Conservation (phyloP, 2,113 vertebrate species). For the Oncorhynchus masou region DNA sequence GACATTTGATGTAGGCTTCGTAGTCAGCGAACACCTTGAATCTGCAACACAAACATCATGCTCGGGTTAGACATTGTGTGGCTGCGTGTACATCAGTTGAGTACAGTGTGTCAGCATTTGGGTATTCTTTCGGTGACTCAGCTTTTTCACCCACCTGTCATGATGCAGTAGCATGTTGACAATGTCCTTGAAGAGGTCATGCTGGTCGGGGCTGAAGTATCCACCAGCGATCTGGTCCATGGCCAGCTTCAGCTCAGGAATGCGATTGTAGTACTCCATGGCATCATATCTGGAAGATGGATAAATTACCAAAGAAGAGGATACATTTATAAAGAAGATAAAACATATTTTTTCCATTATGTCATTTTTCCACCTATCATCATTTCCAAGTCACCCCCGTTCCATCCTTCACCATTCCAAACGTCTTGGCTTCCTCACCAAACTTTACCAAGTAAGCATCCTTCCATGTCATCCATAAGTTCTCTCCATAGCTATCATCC, state of each 20-base stretch:
- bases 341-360: too few relatives aligned
- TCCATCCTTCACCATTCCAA: too few relatives aligned
- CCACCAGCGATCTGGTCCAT: slow-evolving; percentile 87
- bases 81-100: too few relatives aligned
- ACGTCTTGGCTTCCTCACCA: too few relatives aligned
- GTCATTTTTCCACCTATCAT: not conserved
- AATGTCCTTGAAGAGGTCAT: slow-evolving; percentile 88
- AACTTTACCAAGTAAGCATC: too few relatives aligned
- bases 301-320: not conserved
- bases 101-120: not conserved
- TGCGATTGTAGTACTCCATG: slow-evolving; percentile 80
- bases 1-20: slow-evolving; percentile 86
- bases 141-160: slow-evolving; percentile 66
- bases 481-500: too few relatives aligned
- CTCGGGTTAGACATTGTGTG: not conserved
- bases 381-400: not conserved
- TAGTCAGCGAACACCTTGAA: slow-evolving; percentile 94
- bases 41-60: slow-evolving; percentile 55
- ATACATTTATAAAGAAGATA: too few relatives aligned
- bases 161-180: slow-evolving; percentile 83
- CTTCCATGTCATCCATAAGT: too few relatives aligned
- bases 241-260: slow-evolving; percentile 85
- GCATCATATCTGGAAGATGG: slow-evolving; percentile 79
- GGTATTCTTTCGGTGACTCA: not conserved
- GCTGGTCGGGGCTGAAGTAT: slow-evolving; percentile 88